Evolutionary conservation across 1,140 invertebrate species (phyloP).

Genomic region (Ridgeia piscesae): DNA sequence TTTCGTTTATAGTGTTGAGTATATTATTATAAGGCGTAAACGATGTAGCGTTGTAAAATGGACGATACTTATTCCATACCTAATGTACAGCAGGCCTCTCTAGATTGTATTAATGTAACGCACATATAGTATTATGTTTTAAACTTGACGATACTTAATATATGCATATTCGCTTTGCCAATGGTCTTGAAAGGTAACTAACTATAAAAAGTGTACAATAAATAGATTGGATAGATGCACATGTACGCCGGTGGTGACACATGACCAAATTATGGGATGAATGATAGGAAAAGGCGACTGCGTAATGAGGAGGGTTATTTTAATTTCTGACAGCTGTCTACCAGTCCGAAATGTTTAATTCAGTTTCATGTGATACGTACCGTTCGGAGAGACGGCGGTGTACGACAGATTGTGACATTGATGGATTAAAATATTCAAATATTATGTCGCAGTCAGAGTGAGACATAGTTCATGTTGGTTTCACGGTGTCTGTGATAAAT

Average conservation of each 20-base stretch:
- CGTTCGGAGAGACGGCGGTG: not conserved
- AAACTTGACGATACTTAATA: too few relatives aligned
- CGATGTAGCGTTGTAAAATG: too few relatives aligned
- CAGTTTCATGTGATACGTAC: not conserved
- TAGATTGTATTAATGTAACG: too few relatives aligned
- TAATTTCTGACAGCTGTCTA: not conserved
- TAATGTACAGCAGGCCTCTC: too few relatives aligned
- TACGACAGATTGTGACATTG: not conserved
- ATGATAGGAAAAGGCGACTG: not conserved
- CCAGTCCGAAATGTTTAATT: not conserved
- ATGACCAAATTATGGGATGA: not conserved
- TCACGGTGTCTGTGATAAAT: not conserved
- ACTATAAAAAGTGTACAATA: not conserved
- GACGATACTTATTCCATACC: too few relatives aligned
- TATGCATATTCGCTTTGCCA: too few relatives aligned
- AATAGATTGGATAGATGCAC: not conserved
- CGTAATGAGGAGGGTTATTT: not conserved
- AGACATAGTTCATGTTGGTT: not conserved
- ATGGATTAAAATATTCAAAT: not conserved
- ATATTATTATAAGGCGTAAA: too few relatives aligned
- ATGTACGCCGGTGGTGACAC: not conserved
- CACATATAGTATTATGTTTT: too few relatives aligned
- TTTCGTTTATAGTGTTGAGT: too few relatives aligned
- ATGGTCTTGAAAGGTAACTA: not conserved
- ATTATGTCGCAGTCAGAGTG: not conserved